Base-by-base conservation (phyloP, 2,113 vertebrate genomes). In the Oreochromis tanganicae region DNA sequence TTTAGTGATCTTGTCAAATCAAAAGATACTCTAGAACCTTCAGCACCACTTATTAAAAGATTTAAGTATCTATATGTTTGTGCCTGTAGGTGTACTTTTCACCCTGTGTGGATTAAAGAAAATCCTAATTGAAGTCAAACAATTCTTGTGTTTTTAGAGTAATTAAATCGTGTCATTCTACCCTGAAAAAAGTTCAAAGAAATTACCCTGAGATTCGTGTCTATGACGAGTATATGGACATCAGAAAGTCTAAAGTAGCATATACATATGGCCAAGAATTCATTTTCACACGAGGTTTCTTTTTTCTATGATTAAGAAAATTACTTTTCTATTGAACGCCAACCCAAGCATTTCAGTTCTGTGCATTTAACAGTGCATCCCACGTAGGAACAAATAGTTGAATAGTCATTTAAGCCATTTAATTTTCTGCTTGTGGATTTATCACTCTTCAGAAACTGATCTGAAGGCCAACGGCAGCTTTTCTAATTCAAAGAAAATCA, bases 101-200 rank as follows among this genome's bases (percentile, higher is more conserved):
- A 63, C 3, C 59, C 0, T 34, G 5, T 63, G 29, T 63, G 16
- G 16, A 34, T 63, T 19, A 63, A 34, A 63, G 29, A 19, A 63
- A 68, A 41, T 68, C 36, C 63, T 8, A 4, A 41, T 24, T 41
- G n/a, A 41, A 68, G 41, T 68, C 19, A 68, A 68, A 21, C n/a
- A 71, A 24, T 71, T 71, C n/a, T 71, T 43, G 7, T 43, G 32
- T 43, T 71, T 43, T 24, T 41, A 41, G 34, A 71, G 36, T 43
- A 21, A 43, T 43, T 71, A 14, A 17, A 61, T 61, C 0, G 8
- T 32, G 57, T 1, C 66, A 24, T 43, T 41, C 2, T 36, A 24
- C 1, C 0, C n/a, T 71, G 66, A 0, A 43, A 71, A 71, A 16
- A 41, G 63, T 21, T 68, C 7, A 71, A 41, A 71, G 36, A 41